These are phyloP conservation scores for Phalacrocorax aristotelis DNA, from an alignment of 2,113 vertebrate genomes.

Conservation along the genomic window DNA sequence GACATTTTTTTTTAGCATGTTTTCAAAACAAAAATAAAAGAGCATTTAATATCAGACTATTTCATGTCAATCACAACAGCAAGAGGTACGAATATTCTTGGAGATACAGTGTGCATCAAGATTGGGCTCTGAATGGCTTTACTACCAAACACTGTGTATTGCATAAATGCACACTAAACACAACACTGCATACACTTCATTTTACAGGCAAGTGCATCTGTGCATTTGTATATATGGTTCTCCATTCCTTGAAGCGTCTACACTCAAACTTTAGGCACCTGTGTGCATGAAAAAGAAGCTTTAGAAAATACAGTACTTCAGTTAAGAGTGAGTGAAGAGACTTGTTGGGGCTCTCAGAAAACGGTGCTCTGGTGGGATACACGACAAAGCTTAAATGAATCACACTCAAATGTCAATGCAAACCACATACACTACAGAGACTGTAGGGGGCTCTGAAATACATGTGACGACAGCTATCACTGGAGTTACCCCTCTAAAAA, in stretches of 20 bases:
- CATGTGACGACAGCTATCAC: neutral
- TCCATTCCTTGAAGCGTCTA: neutral
- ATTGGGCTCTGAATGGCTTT: conserved; percentile 10
- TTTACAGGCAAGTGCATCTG: neutral
- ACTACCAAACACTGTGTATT: neutral
- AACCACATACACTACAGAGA: neutral
- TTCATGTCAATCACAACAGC: neutral
- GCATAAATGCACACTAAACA: conserved; percentile 26
- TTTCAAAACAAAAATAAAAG: neutral
- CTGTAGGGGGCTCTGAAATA: neutral
- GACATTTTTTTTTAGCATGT: neutral
- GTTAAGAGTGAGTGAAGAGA: neutral
- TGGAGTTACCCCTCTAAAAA: neutral
- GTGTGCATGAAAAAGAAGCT: neutral
- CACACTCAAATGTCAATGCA: neutral
- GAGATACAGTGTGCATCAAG: conserved; percentile 11
- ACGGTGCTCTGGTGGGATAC: neutral
- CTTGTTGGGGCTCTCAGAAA: neutral
- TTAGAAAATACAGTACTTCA: conserved; percentile 4
- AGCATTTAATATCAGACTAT: neutral
- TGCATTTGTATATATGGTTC: neutral
- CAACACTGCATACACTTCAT: neutral
- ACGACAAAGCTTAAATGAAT: neutral
- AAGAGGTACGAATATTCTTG: neutral
- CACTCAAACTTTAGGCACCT: conserved; percentile 44